Conservation (phyloP, 2,797 vertebrate genomes). For the Bucorvus abyssinicus region DNA sequence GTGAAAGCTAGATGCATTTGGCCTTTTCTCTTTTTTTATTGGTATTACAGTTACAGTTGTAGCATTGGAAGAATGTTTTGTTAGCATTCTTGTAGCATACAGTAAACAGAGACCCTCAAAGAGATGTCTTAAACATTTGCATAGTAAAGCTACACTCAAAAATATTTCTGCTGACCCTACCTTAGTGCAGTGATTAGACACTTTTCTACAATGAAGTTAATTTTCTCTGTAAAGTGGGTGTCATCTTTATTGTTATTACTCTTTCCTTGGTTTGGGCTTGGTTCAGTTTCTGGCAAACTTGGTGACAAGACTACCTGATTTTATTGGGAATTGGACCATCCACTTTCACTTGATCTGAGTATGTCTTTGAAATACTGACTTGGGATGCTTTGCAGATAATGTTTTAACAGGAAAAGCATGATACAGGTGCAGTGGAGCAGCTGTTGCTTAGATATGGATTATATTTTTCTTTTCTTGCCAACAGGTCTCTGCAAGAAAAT, state of each 20-base stretch:
- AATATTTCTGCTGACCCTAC: neutral
- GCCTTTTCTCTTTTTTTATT: neutral
- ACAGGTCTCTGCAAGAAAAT: slow-evolving; percentile 92
- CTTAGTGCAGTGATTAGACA: neutral
- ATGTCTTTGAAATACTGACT: neutral
- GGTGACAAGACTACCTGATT: neutral
- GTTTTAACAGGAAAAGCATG: neutral
- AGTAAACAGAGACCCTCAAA: neutral
- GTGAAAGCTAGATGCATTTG: neutral
- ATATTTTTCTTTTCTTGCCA: slow-evolving; percentile 5
- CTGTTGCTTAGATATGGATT: neutral
- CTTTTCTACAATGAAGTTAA: neutral
- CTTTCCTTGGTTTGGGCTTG: neutral
- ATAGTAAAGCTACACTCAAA: neutral
- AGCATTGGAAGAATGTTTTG: neutral
- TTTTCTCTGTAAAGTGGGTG: neutral
- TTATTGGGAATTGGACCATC: neutral
- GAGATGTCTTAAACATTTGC: neutral
- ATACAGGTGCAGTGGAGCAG: neutral
- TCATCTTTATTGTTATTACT: neutral
- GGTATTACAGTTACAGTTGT: neutral
- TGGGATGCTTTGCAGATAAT: neutral
- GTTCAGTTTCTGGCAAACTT: neutral
- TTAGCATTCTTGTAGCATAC: neutral
- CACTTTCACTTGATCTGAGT: neutral